phyloP scores from a whole-genome alignment of 2,797 vertebrate genomes.

The Muraenolepis orangiensis region DNA sequence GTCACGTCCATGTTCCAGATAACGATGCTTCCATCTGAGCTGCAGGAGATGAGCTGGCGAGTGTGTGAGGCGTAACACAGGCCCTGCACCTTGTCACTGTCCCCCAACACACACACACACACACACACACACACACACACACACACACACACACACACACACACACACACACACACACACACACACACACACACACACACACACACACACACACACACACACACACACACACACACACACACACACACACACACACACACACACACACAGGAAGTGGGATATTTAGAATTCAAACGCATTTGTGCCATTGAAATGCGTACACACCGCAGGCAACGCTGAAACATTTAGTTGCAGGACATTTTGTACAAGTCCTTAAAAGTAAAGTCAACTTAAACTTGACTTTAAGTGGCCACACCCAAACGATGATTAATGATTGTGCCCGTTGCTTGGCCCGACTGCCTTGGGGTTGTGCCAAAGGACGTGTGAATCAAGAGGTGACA shows the following conservation, averaged over 20 bases:
- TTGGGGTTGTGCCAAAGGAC: background rate
- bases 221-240: constrained; percentile 20
- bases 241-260: constrained; percentile 1
- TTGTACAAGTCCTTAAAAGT: too few relatives aligned
- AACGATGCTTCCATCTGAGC: constrained; percentile 90
- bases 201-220: constrained; percentile 13
- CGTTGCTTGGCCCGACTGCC: background rate
- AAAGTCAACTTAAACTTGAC: too few relatives aligned
- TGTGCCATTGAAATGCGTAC: background rate
- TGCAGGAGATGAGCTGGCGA: constrained; percentile 94
- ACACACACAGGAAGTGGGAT: background rate
- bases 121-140: constrained; percentile 21
- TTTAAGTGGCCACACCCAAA: too few relatives aligned
- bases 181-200: constrained; percentile 18
- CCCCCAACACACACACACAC: constrained; percentile 6
- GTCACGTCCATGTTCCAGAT: constrained; percentile 99
- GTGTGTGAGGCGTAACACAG: constrained; percentile 94
- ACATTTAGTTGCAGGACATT: background rate
- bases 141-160: constrained; percentile 8
- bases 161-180: background rate
- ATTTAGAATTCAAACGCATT: background rate
- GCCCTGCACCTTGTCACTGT: constrained; percentile 92
- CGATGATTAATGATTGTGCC: background rate
- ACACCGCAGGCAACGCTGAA: background rate
- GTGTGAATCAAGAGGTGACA: background rate